Conservation (phyloP, 2,888 invertebrate species). For the Pollenia amentaria region DNA sequence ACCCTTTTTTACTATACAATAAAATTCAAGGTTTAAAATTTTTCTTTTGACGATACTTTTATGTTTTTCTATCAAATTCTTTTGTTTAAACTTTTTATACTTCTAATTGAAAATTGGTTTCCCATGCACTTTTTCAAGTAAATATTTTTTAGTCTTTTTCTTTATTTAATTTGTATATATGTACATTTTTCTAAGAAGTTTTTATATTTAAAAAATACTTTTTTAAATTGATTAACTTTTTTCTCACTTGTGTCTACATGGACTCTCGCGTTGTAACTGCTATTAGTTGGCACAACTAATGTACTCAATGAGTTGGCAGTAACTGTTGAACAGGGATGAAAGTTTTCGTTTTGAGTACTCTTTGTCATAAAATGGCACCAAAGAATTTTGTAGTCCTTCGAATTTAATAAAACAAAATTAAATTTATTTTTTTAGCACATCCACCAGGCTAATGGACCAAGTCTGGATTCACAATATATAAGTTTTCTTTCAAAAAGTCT, state of each 20-base stretch:
- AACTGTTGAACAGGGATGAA: constrained; percentile 11
- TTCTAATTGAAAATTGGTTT: background rate
- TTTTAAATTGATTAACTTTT: constrained; percentile 17
- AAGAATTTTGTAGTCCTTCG: background rate
- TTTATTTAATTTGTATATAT: constrained; percentile 49
- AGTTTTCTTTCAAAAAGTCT: no score
- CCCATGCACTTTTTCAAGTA: background rate
- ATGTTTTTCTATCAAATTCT: background rate
- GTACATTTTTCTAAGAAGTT: constrained; percentile 47
- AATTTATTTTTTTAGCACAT: no score
- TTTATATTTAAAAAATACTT: constrained; percentile 16
- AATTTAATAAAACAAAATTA: no score
- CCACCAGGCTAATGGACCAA: no score
- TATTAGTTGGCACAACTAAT: constrained; percentile 59
- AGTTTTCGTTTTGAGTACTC: constrained; percentile 15
- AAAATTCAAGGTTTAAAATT: constrained; percentile 70
- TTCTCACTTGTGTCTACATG: constrained; percentile 53
- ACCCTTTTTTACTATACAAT: constrained; percentile 52
- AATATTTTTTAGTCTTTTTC: constrained; percentile 25
- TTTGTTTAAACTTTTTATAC: background rate
- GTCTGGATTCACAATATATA: no score
- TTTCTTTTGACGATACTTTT: background rate
- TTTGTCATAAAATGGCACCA: background rate
- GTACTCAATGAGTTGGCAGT: constrained; percentile 27
- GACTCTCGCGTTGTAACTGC: constrained; percentile 62